phyloP scores from a whole-genome alignment of 2,888 invertebrate genomes.

The Buathra laborator region DNA sequence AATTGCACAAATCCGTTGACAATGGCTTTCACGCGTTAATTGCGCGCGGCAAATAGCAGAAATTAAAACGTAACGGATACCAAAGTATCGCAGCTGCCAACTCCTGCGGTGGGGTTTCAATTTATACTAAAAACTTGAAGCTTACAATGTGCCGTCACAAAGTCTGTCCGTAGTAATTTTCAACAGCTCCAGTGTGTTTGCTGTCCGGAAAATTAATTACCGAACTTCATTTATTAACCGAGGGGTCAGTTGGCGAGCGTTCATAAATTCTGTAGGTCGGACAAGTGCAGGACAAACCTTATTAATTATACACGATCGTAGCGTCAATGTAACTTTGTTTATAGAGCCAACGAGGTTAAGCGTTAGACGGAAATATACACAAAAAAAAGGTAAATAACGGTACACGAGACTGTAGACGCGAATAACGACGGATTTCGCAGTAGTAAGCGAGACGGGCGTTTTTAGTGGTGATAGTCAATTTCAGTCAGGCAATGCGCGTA shows the following conservation, averaged over 20 bases:
- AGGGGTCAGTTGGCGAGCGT: background rate
- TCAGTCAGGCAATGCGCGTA: background rate
- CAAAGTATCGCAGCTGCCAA: too few species aligned
- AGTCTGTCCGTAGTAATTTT: constrained; percentile 3
- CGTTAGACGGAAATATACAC: background rate
- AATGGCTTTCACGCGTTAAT: too few species aligned
- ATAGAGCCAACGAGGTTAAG: background rate
- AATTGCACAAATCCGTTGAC: too few species aligned
- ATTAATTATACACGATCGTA: constrained; percentile 4
- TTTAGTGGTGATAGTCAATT: background rate
- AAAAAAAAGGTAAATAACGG: background rate
- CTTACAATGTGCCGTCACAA: background rate
- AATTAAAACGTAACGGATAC: too few species aligned
- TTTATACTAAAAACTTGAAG: too few species aligned
- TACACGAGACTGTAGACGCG: background rate
- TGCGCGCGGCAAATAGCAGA: too few species aligned
- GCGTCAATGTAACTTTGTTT: background rate
- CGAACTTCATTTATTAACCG: constrained; percentile 21
- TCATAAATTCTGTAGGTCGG: constrained; percentile 1
- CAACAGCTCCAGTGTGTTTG: background rate
- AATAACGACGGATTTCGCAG: background rate
- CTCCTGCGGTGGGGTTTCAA: too few species aligned
- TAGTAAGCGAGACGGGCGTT: background rate
- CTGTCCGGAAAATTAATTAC: constrained; percentile 13
- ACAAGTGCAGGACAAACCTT: background rate